Base-by-base conservation (phyloP, 2,888 invertebrate species). In the Polydrusus tereticollis region DNA sequence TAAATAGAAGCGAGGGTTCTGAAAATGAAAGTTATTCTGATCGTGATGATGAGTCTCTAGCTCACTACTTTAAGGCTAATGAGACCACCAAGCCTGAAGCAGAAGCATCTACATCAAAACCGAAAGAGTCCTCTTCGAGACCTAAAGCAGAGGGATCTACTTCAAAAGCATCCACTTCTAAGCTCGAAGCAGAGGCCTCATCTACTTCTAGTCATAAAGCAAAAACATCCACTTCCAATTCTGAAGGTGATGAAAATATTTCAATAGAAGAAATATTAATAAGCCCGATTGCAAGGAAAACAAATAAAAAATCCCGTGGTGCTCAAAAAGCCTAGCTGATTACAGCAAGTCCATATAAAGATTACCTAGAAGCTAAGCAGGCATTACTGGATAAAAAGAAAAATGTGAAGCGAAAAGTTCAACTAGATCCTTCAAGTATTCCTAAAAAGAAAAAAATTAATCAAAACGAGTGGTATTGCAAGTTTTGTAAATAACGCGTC, bases 351-450 rank as follows among this genome's bases (percentile, higher is more conserved):
- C 47, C 18, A 8, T 47, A 47, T 47, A 47, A 47, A 47, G 47
- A 47, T 47, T 8, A 57, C 16, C 23, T 57, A n/a, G 26, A 21
- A 23, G 57, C 23, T 57, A 57, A 57, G 18, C 33, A 57, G 33
- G 12, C 14, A 57, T 21, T 26, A 57, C 23, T 33, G 57, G 3
- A n/a, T n/a, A n/a, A n/a, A n/a, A n/a, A n/a, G n/a, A n/a, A n/a
- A n/a, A n/a, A n/a, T n/a, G n/a, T n/a, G n/a, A 57, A 57, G 26
- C 23, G 20, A 10, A 57, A 57, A 57, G 18, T 57, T 57, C 33
- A 57, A 23, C 12, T 57, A n/a, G 47, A 47, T 38, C n/a, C 2
- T 47, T 14, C 14, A 12, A 2, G 14, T 47, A 47, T 16, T 47
- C 8, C 16, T 16, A 47, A 47, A 6, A 29, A 33, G 57, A 23